Base-by-base conservation (phyloP, 2,113 vertebrate species). In the Puntigrus tetrazona region DNA sequence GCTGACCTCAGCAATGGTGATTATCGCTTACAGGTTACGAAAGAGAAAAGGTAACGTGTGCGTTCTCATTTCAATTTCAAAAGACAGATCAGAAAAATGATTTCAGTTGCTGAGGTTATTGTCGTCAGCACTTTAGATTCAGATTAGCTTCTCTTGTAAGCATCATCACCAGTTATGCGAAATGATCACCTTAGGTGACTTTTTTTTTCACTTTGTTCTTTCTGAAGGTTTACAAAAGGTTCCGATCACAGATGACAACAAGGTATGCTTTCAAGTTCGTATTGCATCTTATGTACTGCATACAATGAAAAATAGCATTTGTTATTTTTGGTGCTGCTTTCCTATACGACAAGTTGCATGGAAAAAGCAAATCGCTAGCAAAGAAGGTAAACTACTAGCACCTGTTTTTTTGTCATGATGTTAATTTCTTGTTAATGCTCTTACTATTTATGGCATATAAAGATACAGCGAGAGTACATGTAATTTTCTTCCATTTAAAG, bases 11-110 rank as follows among this genome's bases (percentile, higher is more conserved):
- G 22, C 11, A 43, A 7, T 43, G 5, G 52, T 4, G 55, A 61
- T 41, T 8, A 22, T n/a, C 18, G 11, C 6, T 74, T 79, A 63
- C 75, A 29, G 13, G 69, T 74, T 82, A 18, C 13, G 10, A 69
- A 81, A 85, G 52, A 85, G 86, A 43, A 87, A 75, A 85, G 86
- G 86, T 85, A 85, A 3, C 13, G 29, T 61, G 8, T 34, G 57
- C 59, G 63, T 52, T 41, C 3, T 70, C 36, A 45, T 52, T 65
- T 50, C 22, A 29, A 11, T 13, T 10, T 11, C 18, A 69, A 22
- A 20, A 55, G 20, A n/a, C 20, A 43, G 67, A 69, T 69, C 13
- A 52, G 10, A 14, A 61, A 38, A 70, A 9, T 11, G 10, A 83
- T 77, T 55, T 77, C 7, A 22, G 5, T 77, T 38, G 10, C 22